Percentiles rank a stretch among this genome's conserved stretches.
phyloP scores from a whole-genome alignment of 2,113 vertebrate species.

The Pluvialis apricaria region DNA sequence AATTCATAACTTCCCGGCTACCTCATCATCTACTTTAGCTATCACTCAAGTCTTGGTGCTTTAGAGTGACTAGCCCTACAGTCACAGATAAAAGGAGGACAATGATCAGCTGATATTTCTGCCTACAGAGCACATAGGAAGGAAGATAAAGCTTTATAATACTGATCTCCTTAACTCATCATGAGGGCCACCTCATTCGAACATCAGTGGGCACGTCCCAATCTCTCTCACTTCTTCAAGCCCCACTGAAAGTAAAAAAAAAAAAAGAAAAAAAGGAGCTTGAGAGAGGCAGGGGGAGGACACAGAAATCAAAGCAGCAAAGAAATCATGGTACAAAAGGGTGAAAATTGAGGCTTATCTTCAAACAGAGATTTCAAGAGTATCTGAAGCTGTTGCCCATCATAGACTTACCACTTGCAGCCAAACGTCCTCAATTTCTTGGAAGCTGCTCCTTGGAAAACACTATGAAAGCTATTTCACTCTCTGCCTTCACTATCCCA shows the following conservation, averaged over 20 bases:
- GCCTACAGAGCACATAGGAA: background rate
- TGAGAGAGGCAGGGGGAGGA: background rate
- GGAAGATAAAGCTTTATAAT: background rate
- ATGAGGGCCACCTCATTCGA: background rate
- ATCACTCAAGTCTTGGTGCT: background rate
- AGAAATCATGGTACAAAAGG: background rate
- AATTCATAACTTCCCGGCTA: slow-evolving; percentile 34
- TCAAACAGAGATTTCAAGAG: background rate
- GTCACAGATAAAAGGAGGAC: slow-evolving; percentile 10
- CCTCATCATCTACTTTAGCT: background rate
- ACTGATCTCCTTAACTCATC: background rate
- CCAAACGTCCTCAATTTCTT: background rate
- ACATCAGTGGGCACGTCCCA: background rate
- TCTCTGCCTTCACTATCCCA: background rate
- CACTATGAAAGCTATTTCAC: background rate
- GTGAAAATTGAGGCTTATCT: background rate
- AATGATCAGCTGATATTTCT: slow-evolving; percentile 29
- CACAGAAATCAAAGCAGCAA: background rate
- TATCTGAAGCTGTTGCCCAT: background rate
- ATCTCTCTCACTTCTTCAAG: background rate
- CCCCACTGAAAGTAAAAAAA: background rate
- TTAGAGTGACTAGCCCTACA: background rate
- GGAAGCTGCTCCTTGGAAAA: background rate
- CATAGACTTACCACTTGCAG: background rate
- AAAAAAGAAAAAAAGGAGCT: background rate